A percentile compares a stretch with the other conserved stretches of the same genome.
These are phyloP conservation scores for Porphyrio hochstetteri DNA, from an alignment of 2,113 vertebrate genomes.

Conservation along the genomic window DNA sequence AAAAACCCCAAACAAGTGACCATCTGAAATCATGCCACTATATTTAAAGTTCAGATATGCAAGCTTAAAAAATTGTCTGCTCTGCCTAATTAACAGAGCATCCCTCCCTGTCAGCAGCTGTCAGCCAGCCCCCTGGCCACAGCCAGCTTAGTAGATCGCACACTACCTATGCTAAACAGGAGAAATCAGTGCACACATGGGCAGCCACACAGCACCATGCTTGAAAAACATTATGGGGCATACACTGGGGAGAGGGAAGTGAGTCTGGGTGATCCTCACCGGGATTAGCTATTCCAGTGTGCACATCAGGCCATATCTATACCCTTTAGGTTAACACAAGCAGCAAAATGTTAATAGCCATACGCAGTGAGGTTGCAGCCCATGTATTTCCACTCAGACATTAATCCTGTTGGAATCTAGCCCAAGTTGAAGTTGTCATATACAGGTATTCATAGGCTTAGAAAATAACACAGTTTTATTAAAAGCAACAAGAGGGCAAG, in stretches of 20 bases:
- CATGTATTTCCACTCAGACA: neutral
- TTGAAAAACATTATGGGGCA: neutral
- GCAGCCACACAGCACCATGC: neutral
- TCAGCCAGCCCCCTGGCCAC: neutral
- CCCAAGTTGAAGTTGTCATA: neutral
- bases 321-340: neutral
- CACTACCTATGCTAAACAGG: neutral
- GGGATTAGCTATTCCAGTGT: neutral
- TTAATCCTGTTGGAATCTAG: neutral
- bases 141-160: neutral
- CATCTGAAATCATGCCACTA: neutral
- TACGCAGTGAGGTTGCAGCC: neutral
- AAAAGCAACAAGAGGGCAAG: neutral
- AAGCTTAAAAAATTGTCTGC: neutral
- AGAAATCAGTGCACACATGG: neutral
- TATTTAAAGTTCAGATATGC: neutral
- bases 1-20: neutral
- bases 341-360: neutral
- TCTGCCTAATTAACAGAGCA: neutral
- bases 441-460: neutral
- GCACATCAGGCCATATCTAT: rapidly evolving
- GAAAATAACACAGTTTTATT: neutral
- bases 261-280: neutral
- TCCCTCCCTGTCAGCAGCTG: neutral
- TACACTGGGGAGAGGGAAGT: neutral